Conservation (phyloP, 2,113 vertebrate species). For the Scomber colias region DNA sequence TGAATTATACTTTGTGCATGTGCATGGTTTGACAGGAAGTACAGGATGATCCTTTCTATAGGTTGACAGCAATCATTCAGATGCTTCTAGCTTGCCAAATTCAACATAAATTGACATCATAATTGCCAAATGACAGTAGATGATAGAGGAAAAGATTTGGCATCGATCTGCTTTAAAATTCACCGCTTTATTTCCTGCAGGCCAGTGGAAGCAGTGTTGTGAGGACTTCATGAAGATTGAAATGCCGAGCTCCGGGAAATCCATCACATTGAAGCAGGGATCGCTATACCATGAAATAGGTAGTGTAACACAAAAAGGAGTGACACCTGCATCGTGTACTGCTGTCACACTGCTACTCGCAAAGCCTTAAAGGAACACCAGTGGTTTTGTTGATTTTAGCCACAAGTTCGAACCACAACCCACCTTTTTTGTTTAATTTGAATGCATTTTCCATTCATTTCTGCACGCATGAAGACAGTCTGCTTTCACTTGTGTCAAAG, state of each 20-base stretch:
- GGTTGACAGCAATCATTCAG: not conserved
- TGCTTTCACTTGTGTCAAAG: not conserved
- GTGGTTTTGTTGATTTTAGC: not conserved
- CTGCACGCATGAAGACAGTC: not conserved
- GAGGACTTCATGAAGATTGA: slow-evolving; percentile 89
- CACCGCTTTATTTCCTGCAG: slow-evolving; percentile 64
- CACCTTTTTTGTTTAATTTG: not conserved
- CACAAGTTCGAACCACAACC: not conserved
- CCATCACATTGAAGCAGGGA: slow-evolving; percentile 83
- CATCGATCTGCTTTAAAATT: not conserved
- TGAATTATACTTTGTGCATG: not conserved
- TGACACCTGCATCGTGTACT: not conserved
- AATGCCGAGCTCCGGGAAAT: slow-evolving; percentile 76
- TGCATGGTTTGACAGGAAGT: not conserved
- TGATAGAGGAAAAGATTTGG: not conserved
- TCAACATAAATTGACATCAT: not conserved
- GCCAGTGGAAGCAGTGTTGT: slow-evolving; percentile 90
- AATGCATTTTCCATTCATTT: not conserved
- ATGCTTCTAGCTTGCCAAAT: not conserved
- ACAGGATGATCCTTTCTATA: not conserved
- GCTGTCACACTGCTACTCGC: not conserved
- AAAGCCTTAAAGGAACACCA: no score
- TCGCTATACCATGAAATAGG: slow-evolving; percentile 92
- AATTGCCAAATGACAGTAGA: not conserved
- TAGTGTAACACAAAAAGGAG: slow-evolving; percentile 56